Conservation (phyloP, 2,797 vertebrate species). For the Coilia nasus region DNA sequence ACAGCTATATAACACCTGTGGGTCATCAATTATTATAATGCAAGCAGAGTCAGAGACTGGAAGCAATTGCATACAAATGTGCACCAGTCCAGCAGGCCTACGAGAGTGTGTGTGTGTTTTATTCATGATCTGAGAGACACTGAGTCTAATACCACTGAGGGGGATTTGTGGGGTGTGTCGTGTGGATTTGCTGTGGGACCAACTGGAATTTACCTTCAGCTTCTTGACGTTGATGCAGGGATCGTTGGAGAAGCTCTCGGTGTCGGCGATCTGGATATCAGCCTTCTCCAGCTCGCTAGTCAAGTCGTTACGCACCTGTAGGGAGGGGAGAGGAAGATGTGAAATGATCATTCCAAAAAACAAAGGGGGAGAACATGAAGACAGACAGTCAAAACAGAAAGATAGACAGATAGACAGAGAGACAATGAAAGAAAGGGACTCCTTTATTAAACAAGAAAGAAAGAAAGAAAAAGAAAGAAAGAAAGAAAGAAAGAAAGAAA, state of each 20-base stretch:
- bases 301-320: constrained; percentile 96
- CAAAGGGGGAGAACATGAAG: not conserved
- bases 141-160: not conserved
- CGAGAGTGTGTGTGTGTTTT: not conserved
- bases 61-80: not conserved
- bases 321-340: constrained; percentile 29
- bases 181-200: not conserved
- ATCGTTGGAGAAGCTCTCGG: constrained; percentile 98
- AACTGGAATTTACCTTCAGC: constrained; percentile 85
- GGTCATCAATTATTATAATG: not conserved
- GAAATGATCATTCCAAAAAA: constrained; percentile 26
- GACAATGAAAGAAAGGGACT: constrained; percentile 42
- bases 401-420: constrained; percentile 26
- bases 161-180: not conserved
- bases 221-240: constrained; percentile 98
- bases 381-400: not conserved
- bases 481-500: not conserved
- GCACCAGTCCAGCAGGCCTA: not conserved
- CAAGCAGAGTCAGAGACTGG: too few species aligned
- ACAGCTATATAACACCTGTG: not conserved
- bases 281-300: constrained; percentile 94
- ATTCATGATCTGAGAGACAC: not conserved
- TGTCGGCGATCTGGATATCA: constrained; percentile 96
- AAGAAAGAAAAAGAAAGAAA: too few species aligned
- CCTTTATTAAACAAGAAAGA: too few species aligned